Percentiles rank a stretch among this genome's conserved stretches.
Conservation (phyloP, 2,113 vertebrate species). For the Thunnus thynnus region DNA sequence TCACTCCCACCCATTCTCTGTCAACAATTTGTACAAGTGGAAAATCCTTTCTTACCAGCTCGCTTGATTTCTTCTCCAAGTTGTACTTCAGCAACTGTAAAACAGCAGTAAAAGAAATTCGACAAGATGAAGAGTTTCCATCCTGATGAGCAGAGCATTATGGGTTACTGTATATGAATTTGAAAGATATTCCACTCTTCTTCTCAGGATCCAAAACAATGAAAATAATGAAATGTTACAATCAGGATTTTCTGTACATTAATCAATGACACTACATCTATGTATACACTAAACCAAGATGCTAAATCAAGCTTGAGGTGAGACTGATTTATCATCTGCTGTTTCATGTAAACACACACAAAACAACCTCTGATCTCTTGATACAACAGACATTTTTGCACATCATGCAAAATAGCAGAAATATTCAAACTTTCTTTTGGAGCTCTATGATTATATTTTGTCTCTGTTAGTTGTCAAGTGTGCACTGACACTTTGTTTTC, state of each 20-base stretch:
- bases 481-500: background rate
- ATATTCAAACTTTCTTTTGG: background rate
- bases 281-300: background rate
- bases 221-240: background rate
- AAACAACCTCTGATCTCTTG: too few relatives aligned
- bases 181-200: background rate
- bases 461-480: background rate
- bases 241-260: background rate
- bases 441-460: background rate
- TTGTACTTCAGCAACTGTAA: slow-evolving; percentile 94
- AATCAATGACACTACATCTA: background rate
- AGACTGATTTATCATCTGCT: background rate
- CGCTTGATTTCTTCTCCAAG: slow-evolving; percentile 94
- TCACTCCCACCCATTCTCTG: slow-evolving; percentile 80
- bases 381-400: too few relatives aligned
- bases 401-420: too few relatives aligned
- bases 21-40: slow-evolving; percentile 81
- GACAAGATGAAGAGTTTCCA: slow-evolving; percentile 8
- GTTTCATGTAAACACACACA: too few relatives aligned
- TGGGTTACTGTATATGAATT: background rate
- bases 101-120: slow-evolving; percentile 70
- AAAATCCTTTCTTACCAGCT: slow-evolving; percentile 93
- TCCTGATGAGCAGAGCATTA: background rate
- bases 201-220: background rate
- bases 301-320: background rate